A percentile compares a stretch with the other conserved stretches of the same genome.
Conservation (phyloP, 2,888 invertebrate genomes). For the Acronicta alni region DNA sequence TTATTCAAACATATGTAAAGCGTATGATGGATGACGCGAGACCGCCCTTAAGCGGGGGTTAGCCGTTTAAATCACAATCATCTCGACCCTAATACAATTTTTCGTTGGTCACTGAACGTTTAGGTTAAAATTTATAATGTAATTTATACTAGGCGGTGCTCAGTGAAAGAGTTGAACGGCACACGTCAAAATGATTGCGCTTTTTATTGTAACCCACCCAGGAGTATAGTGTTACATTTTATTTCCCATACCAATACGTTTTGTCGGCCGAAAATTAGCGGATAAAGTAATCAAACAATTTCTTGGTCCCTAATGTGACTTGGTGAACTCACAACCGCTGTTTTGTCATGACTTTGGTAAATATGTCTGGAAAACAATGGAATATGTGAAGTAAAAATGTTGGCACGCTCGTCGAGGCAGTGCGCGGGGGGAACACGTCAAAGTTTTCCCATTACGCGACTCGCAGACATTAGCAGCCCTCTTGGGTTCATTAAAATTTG, state of each 20-base stretch:
- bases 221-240: slow-evolving; percentile 74
- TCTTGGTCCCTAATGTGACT: slow-evolving; percentile 66
- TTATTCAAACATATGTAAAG: slow-evolving; percentile 90
- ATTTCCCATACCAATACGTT: slow-evolving; percentile 39
- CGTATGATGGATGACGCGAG: slow-evolving; percentile 88
- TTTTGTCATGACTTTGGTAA: slow-evolving; percentile 67
- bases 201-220: slow-evolving; percentile 79
- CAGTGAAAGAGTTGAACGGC: slow-evolving; percentile 80
- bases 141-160: slow-evolving; percentile 77
- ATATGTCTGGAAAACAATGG: slow-evolving; percentile 77
- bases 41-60: slow-evolving; percentile 80
- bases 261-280: slow-evolving; percentile 40
- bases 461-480: slow-evolving; percentile 87
- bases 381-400: slow-evolving; percentile 71
- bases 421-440: slow-evolving; percentile 58
- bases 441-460: slow-evolving; percentile 87
- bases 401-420: slow-evolving; percentile 39
- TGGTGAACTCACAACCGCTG: slow-evolving; percentile 62
- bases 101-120: slow-evolving; percentile 84
- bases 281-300: slow-evolving; percentile 66
- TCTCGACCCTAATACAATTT: slow-evolving; percentile 79
- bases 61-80: slow-evolving; percentile 87
- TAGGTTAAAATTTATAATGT: slow-evolving; percentile 84
- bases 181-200: slow-evolving; percentile 83
- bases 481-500: slow-evolving; percentile 89